These are phyloP conservation scores for Cyanoramphus novaezelandiae DNA, from an alignment of 2,113 vertebrate species.

Conservation along the genomic window DNA sequence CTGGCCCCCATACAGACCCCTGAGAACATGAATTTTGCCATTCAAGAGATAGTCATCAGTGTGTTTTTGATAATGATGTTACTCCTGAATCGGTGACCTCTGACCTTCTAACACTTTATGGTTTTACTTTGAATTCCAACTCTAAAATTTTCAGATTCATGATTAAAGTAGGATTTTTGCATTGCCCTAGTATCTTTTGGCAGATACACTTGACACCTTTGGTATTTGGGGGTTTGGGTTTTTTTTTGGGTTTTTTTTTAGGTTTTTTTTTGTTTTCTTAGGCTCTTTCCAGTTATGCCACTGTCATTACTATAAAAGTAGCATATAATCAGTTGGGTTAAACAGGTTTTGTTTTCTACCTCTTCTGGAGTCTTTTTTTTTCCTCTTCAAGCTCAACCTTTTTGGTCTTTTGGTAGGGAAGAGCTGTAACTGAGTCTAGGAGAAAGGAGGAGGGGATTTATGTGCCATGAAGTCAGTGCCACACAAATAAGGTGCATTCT, in stretches of 20 bases:
- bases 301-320: not conserved
- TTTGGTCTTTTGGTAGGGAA: not conserved
- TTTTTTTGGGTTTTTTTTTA: not conserved
- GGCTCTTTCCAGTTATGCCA: not conserved
- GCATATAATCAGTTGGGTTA: not conserved
- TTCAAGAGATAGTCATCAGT: not conserved
- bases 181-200: not conserved
- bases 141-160: not conserved
- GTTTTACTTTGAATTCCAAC: not conserved
- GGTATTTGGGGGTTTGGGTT: not conserved
- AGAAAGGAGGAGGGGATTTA: not conserved
- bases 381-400: constrained; percentile 2
- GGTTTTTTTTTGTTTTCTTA: not conserved
- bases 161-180: constrained; percentile 17
- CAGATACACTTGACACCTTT: not conserved
- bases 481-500: constrained; percentile 45
- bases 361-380: not conserved
- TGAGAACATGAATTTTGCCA: not conserved
- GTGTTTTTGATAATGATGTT: not conserved
- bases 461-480: constrained; percentile 62
- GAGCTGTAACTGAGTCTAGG: not conserved
- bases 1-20: not conserved
- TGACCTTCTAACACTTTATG: not conserved
- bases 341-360: not conserved
- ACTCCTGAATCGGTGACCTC: not conserved